Evolutionary conservation across 2,113 vertebrate genomes (phyloP).

Genomic region (Sorex araneus): DNA sequence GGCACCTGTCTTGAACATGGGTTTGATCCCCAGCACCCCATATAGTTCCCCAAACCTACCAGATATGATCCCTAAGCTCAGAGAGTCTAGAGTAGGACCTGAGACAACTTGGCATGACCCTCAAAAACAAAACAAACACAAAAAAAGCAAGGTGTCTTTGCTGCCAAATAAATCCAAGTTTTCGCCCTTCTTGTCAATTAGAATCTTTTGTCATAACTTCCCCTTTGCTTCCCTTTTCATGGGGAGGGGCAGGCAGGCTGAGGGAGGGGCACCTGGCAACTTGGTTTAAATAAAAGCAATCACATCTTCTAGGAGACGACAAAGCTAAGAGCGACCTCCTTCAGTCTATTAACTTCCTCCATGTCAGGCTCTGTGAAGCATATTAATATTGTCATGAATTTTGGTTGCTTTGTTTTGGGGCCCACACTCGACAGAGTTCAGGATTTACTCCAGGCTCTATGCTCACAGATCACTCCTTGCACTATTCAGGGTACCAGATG

Average conservation of each 20-base stretch:
- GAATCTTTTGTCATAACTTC: neutral
- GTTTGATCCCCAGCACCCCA: too few species aligned
- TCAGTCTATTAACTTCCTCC: neutral
- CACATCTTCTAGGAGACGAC: neutral
- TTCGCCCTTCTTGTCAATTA: conserved; percentile 12
- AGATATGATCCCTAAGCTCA: too few species aligned
- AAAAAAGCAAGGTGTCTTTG: too few species aligned
- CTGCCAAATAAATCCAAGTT: conserved; percentile 27
- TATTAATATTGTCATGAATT: neutral
- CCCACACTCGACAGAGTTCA: too few species aligned
- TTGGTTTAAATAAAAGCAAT: neutral
- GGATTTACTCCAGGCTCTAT: too few species aligned
- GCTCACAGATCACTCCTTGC: too few species aligned
- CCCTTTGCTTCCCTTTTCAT: neutral
- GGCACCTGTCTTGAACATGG: too few species aligned
- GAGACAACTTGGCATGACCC: too few species aligned
- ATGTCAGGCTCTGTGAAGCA: neutral
- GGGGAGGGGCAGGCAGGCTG: neutral
- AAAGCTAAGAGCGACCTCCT: neutral
- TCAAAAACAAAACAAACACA: too few species aligned
- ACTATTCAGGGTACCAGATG: too few species aligned
- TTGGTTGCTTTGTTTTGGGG: neutral
- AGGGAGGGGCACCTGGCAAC: neutral
- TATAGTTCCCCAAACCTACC: too few species aligned
- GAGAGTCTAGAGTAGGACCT: too few species aligned